Base-by-base conservation (phyloP, 2,113 vertebrate species). In the Xyliphius kryptos region DNA sequence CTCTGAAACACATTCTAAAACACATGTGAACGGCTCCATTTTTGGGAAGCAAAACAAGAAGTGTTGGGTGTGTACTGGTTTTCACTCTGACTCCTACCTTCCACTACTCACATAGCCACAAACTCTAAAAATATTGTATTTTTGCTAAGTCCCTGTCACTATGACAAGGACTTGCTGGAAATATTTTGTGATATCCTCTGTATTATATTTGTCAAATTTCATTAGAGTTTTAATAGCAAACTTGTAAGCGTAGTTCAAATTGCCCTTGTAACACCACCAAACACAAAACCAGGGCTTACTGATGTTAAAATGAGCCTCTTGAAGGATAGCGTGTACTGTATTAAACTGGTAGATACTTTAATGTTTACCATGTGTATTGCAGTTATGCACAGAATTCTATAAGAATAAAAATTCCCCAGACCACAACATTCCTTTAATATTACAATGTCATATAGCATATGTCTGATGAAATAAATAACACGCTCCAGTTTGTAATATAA, bases 51-150 rank as follows among this genome's bases (percentile, higher is more conserved):
- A 9, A 49, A 41, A 49, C 43, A 19, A 22, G 43, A 60, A 60
- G 32, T 37, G 15, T 15, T 63, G 68, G 74, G 68, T 66, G 77
- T 74, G 71, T 70, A 14, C 59, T 12, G 2, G 43, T n/a, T 13
- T n/a, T 41, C 57, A 41, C 50, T 26, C 20, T 51, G 20, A 37
- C 64, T 57, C 38, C 17, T 8, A 49, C 68, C 59, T 17, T 61
- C 32, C 56, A 21, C 44, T 56, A 26, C 17, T 40, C 9, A 21
- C 22, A 7, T 61, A 40, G 48, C 58, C 16, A 15, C n/a, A 44
- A 57, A 54, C 53, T 40, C 32, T 2, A 69, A 73, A 66, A 66
- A 62, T 38, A 51, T 40, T 0, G 16, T n/a, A 8, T 58, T 66
- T 74, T 53, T 66, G 66, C 26, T 32, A 32, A 32, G 26, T 6